Conservation (phyloP, 30 jellyfish, hydroid and myxozoan genomes). For the Aurelia sp. region DNA sequence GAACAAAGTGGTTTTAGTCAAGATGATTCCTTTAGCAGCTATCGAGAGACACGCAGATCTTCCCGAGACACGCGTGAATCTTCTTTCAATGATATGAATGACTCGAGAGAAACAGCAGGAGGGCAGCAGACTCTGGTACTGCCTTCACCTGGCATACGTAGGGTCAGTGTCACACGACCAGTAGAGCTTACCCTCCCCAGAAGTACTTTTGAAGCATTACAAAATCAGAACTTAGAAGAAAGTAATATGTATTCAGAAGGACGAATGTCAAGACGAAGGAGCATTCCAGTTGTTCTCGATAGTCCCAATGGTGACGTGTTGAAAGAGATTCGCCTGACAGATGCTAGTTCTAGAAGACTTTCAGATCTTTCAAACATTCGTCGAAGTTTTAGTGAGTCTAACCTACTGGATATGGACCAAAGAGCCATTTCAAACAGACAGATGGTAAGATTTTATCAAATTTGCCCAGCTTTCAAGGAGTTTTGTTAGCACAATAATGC, state of each 20-base stretch:
- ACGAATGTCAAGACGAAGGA: constrained; percentile 6
- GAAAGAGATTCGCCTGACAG: constrained; percentile 4
- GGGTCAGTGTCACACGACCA: constrained; percentile 9
- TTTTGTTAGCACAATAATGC: no score
- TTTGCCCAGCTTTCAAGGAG: no score
- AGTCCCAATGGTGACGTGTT: not conserved
- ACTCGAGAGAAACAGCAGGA: not conserved
- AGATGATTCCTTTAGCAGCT: not conserved
- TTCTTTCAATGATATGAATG: not conserved
- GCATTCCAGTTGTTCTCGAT: constrained; percentile 29
- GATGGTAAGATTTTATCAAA: no score
- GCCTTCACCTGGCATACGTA: not conserved
- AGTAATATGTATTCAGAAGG: not conserved
- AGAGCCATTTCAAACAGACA: no score
- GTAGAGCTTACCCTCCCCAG: constrained; percentile 54
- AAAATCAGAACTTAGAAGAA: not conserved
- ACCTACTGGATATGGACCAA: no score
- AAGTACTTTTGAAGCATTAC: constrained; percentile 30
- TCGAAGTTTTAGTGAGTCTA: no score
- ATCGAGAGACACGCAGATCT: constrained; percentile 12
- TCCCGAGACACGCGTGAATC: not conserved
- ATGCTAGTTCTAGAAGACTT: not conserved
- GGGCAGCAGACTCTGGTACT: not conserved
- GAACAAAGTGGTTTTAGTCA: no score
- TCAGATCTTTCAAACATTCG: no score